Evolutionary conservation across 2,888 invertebrate species (phyloP).

Genomic region (Lepidonotus clava): DNA sequence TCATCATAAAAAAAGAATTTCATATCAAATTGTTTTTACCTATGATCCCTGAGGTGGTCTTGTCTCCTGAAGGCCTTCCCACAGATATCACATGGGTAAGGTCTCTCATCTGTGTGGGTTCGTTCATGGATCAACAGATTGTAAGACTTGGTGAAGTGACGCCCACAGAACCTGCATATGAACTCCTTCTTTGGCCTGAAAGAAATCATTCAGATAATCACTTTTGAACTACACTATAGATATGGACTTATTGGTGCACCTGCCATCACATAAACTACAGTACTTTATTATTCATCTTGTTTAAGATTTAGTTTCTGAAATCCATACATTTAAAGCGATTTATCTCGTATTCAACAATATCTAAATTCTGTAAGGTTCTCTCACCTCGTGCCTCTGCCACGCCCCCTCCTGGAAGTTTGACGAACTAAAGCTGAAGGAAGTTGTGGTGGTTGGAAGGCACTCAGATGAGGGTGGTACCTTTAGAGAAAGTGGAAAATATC

Average conservation of each 20-base stretch:
- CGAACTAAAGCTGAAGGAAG: not conserved
- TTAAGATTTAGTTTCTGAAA: no score
- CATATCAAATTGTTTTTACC: no score
- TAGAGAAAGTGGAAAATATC: not conserved
- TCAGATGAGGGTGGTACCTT: constrained; percentile 26
- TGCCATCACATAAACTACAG: not conserved
- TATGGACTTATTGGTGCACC: not conserved
- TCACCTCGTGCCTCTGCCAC: constrained; percentile 28
- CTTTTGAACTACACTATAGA: not conserved
- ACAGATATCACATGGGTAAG: constrained; percentile 99
- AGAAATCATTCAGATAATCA: not conserved
- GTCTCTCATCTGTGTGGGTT: constrained; percentile 98
- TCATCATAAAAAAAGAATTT: no score
- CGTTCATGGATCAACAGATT: no score
- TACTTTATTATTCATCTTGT: no score
- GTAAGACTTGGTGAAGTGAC: constrained; percentile 99
- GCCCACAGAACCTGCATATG: constrained; percentile 98
- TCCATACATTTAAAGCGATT: no score
- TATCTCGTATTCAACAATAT: no score
- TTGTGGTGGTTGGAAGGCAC: constrained; percentile 5
- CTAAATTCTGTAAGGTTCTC: no score
- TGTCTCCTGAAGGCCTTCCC: constrained; percentile 98
- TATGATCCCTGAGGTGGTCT: constrained; percentile 86
- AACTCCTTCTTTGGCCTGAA: constrained; percentile 91
- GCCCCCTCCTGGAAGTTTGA: constrained; percentile 32